A percentile compares a stretch with the other conserved stretches of the same genome.
Evolutionary conservation across 2,888 invertebrate genomes (phyloP).

Genomic region (Corbicula japonica): DNA sequence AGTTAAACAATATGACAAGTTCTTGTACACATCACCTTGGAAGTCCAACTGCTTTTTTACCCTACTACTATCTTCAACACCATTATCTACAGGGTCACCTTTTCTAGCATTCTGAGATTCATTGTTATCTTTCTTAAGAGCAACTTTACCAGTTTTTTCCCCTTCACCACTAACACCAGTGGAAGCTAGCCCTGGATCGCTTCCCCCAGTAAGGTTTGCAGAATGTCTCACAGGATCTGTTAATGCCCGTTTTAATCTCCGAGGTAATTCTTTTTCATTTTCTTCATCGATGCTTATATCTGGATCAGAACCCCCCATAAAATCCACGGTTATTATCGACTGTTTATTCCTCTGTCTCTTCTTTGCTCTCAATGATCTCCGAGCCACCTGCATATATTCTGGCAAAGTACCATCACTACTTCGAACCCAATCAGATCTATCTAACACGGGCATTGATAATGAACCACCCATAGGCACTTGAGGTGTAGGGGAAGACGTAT

Average conservation of each 20-base stretch:
- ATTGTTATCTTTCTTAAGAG: background rate
- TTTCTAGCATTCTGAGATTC: background rate
- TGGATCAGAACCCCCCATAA: slow-evolving; percentile 63
- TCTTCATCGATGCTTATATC: slow-evolving; percentile 50
- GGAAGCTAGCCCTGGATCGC: too few species aligned
- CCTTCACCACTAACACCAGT: slow-evolving; percentile 8
- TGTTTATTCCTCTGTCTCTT: slow-evolving; percentile 58
- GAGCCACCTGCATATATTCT: slow-evolving; percentile 76
- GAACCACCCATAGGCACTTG: slow-evolving; percentile 63
- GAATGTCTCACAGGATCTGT: slow-evolving; percentile 61
- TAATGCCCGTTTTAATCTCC: slow-evolving; percentile 58
- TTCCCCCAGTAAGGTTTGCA: too few species aligned
- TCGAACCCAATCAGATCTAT: slow-evolving; percentile 77
- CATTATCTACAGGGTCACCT: background rate
- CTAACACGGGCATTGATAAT: slow-evolving; percentile 78
- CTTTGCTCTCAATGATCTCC: slow-evolving; percentile 64
- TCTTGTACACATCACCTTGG: slow-evolving; percentile 62
- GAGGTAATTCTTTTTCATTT: slow-evolving; percentile 21
- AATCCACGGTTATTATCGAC: slow-evolving; percentile 65
- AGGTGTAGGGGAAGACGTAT: slow-evolving; percentile 53
- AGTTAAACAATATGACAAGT: slow-evolving; percentile 73
- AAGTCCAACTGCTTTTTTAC: slow-evolving; percentile 60
- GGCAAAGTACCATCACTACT: slow-evolving; percentile 84
- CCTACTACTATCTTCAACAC: background rate
- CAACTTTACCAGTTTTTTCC: slow-evolving; percentile 8